These are phyloP conservation scores for Caerostris extrusa DNA, from an alignment of 1,140 invertebrate species.

Conservation along the genomic window DNA sequence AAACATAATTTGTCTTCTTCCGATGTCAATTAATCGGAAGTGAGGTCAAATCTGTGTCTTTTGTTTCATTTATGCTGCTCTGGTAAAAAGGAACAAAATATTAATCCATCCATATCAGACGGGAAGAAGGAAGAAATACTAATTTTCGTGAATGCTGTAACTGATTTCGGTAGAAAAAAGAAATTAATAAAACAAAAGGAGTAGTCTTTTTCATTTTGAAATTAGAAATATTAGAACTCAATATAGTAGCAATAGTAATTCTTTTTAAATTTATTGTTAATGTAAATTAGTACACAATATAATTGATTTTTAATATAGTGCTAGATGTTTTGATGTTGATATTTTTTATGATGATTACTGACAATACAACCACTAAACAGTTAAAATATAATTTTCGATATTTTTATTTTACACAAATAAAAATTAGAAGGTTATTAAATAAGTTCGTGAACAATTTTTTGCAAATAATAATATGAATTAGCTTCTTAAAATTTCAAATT, in stretches of 20 bases:
- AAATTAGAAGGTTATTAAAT: too few species aligned
- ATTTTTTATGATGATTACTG: too few species aligned
- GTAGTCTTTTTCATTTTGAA: too few species aligned
- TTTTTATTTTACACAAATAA: too few species aligned
- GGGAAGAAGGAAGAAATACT: not conserved
- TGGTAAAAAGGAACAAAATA: not conserved
- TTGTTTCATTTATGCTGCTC: not conserved
- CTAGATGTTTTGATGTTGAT: too few species aligned
- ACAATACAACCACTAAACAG: too few species aligned
- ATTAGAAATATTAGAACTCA: not conserved
- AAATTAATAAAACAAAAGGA: not conserved
- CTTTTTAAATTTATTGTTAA: not conserved
- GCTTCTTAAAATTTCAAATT: too few species aligned
- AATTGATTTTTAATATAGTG: too few species aligned
- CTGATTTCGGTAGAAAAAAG: not conserved
- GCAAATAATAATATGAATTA: too few species aligned
- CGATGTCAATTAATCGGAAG: not conserved
- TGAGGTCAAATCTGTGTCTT: not conserved
- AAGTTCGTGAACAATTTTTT: too few species aligned
- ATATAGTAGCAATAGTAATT: not conserved
- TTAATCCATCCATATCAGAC: not conserved
- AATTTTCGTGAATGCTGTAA: not conserved
- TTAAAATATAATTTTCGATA: too few species aligned
- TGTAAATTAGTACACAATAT: too few species aligned
- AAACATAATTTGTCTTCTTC: constrained; percentile 1